Base-by-base conservation (phyloP, 2,888 invertebrate genomes). In the Agrochola litura region DNA sequence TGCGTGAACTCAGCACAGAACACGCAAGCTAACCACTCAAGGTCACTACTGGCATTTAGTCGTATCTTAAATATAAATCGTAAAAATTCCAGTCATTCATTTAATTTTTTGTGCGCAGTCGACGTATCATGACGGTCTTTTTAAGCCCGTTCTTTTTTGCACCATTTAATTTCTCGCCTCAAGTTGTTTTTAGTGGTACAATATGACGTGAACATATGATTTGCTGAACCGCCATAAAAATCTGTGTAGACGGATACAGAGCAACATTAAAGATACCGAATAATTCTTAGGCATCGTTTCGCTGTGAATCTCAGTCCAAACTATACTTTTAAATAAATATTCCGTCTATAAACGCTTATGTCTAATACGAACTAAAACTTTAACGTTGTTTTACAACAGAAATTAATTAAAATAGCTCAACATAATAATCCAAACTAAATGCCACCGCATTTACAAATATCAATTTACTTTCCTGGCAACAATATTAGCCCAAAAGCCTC, bases 111-210 rank as follows among this genome's bases (percentile, higher is more conserved):
- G 63, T 70, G 37, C 8, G 22, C 37, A 56, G 54, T 56, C 37
- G 43, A 25, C 5, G 16, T 56, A 9, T 5, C 25, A 19, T 41
- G 14, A 6, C 9, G 46, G 46, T 46, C 19, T 25, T 54, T 37
- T 46, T 37, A 1, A 61, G 22, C 22, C n/a, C 10, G 30, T 46
- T 43, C 6, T 16, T 79, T 78, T 79, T 80, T 77, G 37, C 46
- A 37, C 2, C 46, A 37, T 69, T 68, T 37, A 25, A 46, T 61
- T 78, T 65, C 1, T 25, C 10, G 14, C 25, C 30, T 54, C 25
- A 25, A 56, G 46, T 37, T 22, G 43, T 46, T 49, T 63, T 63
- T 56, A n/a, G 16, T 9, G 22, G 54, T 46, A 22, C 1, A 16
- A 2, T 54, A 76, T 25, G 14, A 8, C n/a, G 14, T 41, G 19